phyloP scores from a whole-genome alignment of 2,797 vertebrate genomes.

The Syndactyla subalaris region DNA sequence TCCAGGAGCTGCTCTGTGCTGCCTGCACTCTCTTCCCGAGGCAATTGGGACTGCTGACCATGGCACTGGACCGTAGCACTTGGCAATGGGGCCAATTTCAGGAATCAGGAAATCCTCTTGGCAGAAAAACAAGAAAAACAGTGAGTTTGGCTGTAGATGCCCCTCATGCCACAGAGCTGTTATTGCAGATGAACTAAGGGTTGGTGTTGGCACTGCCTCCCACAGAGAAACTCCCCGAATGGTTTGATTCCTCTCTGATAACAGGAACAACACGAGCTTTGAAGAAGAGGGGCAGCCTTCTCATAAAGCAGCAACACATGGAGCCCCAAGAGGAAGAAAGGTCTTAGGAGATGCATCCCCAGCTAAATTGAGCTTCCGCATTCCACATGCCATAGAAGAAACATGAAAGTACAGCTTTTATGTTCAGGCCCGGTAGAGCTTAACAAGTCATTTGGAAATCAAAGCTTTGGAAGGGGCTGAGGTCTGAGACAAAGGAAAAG shows the following conservation, averaged over 20 bases:
- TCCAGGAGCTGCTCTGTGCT: background rate
- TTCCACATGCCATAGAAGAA: background rate
- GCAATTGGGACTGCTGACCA: background rate
- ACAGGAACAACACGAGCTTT: background rate
- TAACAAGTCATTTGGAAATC: background rate
- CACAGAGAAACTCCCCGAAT: background rate
- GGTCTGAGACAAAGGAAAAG: background rate
- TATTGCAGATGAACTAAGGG: background rate
- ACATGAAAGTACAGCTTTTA: background rate
- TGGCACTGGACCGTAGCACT: background rate
- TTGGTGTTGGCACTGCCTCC: background rate
- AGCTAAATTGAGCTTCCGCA: background rate
- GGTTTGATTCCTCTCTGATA: conserved; percentile 4
- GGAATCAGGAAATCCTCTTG: conserved; percentile 34
- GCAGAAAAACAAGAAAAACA: conserved; percentile 4
- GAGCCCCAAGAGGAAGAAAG: conserved; percentile 11
- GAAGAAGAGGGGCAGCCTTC: background rate
- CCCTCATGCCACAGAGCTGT: background rate
- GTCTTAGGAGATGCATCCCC: conserved; percentile 6
- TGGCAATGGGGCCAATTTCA: background rate
- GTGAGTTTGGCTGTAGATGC: background rate
- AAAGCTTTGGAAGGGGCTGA: conserved; percentile 4
- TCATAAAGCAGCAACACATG: background rate
- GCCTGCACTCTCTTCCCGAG: background rate
- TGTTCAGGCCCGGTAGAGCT: background rate